phyloP scores from a whole-genome alignment of 2,113 vertebrate genomes.

The Anolis sagrei region DNA sequence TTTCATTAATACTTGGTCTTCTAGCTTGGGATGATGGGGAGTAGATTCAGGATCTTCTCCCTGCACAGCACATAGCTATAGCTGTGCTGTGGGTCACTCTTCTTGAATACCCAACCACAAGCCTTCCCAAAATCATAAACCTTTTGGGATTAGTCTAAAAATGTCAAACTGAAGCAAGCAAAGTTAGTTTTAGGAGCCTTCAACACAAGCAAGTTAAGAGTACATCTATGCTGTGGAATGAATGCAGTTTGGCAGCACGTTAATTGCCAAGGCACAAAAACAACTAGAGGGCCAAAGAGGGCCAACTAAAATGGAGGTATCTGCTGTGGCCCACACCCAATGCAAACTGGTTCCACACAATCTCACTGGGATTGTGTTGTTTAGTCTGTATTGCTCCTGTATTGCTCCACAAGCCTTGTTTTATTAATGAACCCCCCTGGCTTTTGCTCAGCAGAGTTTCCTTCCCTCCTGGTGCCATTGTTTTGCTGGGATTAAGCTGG shows the following conservation, averaged over 20 bases:
- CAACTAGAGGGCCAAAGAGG: no score
- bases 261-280: no score
- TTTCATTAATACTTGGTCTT: background rate
- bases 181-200: no score
- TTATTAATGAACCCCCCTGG: constrained; percentile 31
- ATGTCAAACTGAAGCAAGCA: background rate
- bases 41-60: background rate
- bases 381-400: no score
- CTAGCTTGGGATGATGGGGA: background rate
- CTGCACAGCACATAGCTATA: background rate
- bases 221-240: no score
- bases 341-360: background rate
- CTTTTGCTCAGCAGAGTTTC: background rate
- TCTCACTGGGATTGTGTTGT: no score
- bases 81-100: background rate
- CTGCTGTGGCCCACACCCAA: background rate
- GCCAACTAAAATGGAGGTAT: no score
- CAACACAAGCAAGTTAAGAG: no score
- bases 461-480: background rate
- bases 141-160: background rate
- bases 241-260: no score
- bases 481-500: background rate
- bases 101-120: background rate
- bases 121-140: background rate
- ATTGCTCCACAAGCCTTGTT: background rate